Base-by-base conservation (phyloP, 2,888 invertebrate genomes). In the Elmis aenea region DNA sequence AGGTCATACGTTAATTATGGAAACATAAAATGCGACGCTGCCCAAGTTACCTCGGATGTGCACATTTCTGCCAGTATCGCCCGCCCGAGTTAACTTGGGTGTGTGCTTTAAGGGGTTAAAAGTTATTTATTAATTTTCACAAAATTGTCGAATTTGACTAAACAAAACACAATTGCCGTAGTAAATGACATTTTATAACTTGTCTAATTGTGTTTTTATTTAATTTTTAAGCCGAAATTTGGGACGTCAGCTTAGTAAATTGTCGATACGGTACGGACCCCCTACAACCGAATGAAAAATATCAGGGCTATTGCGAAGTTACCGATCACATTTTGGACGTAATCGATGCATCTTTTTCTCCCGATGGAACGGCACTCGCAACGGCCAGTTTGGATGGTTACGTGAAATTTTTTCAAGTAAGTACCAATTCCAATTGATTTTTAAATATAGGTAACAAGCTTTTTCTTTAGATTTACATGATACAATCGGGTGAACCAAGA, bases 291-390 rank as follows among this genome's bases (percentile, higher is more conserved):
- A 57, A 64, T 23, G 59, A 64, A 32, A 57, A 66, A 28, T 57
- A 59, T 32, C 69, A 72, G 20, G 73, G 73, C n/a, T 72, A 67
- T 51, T 68, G 76, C 31, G 74, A 74, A 61, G 75, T 81, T 35
- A 69, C 68, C 43, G 75, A 79, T 38, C 79, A 81, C 55, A 66
- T 71, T 0, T 70, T 78, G 55, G 73, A 77, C 12, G 81, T 94
- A 29, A 79, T 87, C 9, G 89, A 90, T 70, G 90, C 90, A 6
- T 83, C 89, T 18, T 86, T 95, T 66, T 90, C 93, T 25, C 93
- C 94, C 0, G 96, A 95, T 71, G 95, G 93, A 15, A 89, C 91
- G 10, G 94, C 94, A 5, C 76, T 96, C 37, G 93, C 94, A 25
- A 89, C 93, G 21, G 92, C 91, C 15, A 84, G 87, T 57, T 72